Evolutionary conservation across 2,888 invertebrate species (phyloP).

Genomic region (Steinernema carpocapsae): DNA sequence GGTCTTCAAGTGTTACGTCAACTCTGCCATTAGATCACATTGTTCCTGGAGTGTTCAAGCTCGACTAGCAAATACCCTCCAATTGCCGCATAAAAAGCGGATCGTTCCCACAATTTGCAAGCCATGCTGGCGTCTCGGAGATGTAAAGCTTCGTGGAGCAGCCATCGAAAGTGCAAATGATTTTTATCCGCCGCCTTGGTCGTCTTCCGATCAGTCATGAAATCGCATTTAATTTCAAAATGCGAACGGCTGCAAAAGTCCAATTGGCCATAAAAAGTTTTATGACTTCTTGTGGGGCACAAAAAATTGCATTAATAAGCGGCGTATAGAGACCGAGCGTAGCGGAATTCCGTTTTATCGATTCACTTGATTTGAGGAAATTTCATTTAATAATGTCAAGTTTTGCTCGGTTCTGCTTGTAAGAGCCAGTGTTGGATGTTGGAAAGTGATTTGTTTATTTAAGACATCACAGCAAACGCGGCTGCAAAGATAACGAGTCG

Average conservation of each 20-base stretch:
- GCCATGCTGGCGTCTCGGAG: neutral
- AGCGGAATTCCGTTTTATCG: too few species aligned
- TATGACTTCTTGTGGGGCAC: neutral
- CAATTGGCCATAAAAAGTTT: neutral
- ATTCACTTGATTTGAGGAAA: too few species aligned
- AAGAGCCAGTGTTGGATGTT: too few species aligned
- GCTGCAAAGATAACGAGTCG: too few species aligned
- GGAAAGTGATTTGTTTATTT: too few species aligned
- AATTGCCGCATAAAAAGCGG: neutral
- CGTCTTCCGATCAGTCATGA: constrained; percentile 2
- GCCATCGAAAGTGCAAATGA: constrained; percentile 10
- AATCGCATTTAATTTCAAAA: neutral
- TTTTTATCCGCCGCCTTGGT: neutral
- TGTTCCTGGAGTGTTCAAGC: too few species aligned
- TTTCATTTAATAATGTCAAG: too few species aligned
- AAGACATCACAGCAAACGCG: too few species aligned
- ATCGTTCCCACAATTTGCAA: neutral
- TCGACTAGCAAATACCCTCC: neutral
- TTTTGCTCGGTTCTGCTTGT: too few species aligned
- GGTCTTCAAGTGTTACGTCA: too few species aligned
- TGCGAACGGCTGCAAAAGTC: constrained; percentile 10
- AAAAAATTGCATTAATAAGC: neutral
- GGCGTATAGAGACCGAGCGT: neutral
- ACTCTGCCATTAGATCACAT: too few species aligned
- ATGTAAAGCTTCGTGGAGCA: neutral